Conservation (phyloP, 1,140 invertebrate species). For the Pollicipes pollicipes region DNA sequence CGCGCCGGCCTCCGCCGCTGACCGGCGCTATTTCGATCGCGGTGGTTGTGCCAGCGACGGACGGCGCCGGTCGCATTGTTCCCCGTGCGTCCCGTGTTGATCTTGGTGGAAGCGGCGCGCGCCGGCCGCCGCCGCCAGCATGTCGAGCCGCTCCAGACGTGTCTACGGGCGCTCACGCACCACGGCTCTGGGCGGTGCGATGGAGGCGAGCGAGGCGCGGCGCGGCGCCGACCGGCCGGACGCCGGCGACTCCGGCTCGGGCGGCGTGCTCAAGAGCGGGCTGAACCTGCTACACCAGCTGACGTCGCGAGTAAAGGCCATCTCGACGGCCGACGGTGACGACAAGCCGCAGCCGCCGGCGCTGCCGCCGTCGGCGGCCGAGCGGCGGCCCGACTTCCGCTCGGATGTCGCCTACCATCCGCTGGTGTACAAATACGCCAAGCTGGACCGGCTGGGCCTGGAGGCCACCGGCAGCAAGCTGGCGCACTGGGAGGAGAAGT, state of each 20-base stretch:
- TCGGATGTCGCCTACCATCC: slow-evolving; percentile 2
- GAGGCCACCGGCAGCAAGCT: background rate
- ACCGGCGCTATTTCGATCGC: background rate
- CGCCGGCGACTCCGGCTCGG: background rate
- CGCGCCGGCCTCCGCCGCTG: background rate
- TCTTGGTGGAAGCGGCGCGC: background rate
- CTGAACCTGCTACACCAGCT: background rate
- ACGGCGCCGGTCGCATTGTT: background rate
- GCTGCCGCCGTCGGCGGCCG: background rate
- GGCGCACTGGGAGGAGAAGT: slow-evolving; percentile 2
- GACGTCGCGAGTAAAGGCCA: background rate
- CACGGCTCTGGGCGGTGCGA: background rate
- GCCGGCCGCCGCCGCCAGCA: background rate
- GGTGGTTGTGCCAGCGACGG: background rate
- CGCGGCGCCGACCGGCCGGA: background rate
- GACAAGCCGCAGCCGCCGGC: background rate
- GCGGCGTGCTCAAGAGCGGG: background rate
- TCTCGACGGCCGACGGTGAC: background rate
- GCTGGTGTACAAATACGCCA: slow-evolving; percentile 5
- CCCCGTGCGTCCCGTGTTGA: background rate
- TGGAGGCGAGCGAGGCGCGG: background rate
- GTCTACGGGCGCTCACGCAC: background rate
- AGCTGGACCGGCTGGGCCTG: background rate
- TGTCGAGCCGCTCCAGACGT: background rate
- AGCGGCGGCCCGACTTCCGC: background rate